Evolutionary conservation across 1,140 invertebrate genomes (phyloP), one percentile per base, ranked within the genome.

Genomic region (Drosophila serrata): DNA sequence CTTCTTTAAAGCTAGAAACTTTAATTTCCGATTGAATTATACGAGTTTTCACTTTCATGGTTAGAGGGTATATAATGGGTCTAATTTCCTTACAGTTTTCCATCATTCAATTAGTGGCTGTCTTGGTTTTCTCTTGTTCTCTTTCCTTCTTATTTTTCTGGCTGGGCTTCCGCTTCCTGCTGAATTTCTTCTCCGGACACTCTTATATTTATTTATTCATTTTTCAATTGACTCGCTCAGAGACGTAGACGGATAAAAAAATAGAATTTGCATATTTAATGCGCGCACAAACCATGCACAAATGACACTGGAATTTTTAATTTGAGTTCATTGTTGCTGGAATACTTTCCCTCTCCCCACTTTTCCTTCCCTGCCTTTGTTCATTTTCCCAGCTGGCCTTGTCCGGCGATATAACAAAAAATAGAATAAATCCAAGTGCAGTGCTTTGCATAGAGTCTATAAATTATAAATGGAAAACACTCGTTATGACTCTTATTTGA

Each of bases 181-280:
- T 29, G 37, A 35, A 58, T 46, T 45, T 45, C 68, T 51, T 9
- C 15, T 24, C 31, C 62, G 53, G 74, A 67, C 75, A 53, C 67
- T 73, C 58, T 68, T 72, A 64, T 75, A 75, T 64, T 82, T 88
- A 73, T 79, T 88, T 79, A 79, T 87, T 74, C 84, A 82, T 76
- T 88, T 88, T 79, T 76, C 73, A 75, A 70, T 69, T 77, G 75
- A 73, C 65, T 70, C 48, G 45, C 69, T 65, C 59, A 43, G 51
- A 60, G 27, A 62, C 72, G 53, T 33, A 19, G 13, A 46, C 29
- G 17, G 42, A 24, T 24, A 31, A 48, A 55, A 56, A 57, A 68
- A 45, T 45, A 53, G 43, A 58, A 88, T 87, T 88, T 82, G 84
- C 84, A 87, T 87, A 88, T 74, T 82, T 77, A 81, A 91, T 91